Conservation (phyloP, 2,797 vertebrate genomes). For the Tarsius wallacei region DNA sequence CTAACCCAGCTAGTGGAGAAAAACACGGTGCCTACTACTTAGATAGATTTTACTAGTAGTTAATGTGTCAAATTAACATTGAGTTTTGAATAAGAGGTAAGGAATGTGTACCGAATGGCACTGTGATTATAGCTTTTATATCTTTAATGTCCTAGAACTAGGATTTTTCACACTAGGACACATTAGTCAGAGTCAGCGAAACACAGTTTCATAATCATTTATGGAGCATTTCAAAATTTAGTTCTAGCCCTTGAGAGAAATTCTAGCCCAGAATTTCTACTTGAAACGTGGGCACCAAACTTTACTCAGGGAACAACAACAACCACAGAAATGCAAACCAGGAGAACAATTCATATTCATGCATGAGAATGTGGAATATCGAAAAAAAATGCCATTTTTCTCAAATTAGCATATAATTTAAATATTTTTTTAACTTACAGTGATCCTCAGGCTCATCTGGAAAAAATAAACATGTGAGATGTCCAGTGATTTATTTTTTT, state of each 20-base stretch:
- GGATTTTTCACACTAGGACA: constrained; percentile 66
- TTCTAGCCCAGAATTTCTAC: constrained; percentile 54
- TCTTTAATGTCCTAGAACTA: constrained; percentile 53
- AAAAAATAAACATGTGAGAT: constrained; percentile 45
- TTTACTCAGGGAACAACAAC: background rate
- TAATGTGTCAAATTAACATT: constrained; percentile 58
- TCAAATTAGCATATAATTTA: constrained; percentile 33
- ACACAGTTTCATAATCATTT: constrained; percentile 82
- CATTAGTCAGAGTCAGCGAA: constrained; percentile 64
- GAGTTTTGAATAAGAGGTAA: constrained; percentile 69
- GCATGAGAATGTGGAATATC: background rate
- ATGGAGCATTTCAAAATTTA: constrained; percentile 80
- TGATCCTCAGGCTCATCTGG: constrained; percentile 32
- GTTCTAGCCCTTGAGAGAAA: constrained; percentile 42
- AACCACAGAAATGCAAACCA: background rate
- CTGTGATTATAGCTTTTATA: background rate
- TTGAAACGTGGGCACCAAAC: constrained; percentile 33
- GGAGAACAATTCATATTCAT: background rate
- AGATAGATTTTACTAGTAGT: constrained; percentile 67
- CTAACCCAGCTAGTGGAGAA: constrained; percentile 62
- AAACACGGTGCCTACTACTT: background rate
- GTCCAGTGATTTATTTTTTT: background rate
- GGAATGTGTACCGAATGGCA: background rate
- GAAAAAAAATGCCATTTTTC: constrained; percentile 9
- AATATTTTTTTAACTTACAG: constrained; percentile 24